Evolutionary conservation across 2,888 invertebrate genomes (phyloP), one percentile per base, ranked within the genome.

Genomic region (Lithosia quadra): DNA sequence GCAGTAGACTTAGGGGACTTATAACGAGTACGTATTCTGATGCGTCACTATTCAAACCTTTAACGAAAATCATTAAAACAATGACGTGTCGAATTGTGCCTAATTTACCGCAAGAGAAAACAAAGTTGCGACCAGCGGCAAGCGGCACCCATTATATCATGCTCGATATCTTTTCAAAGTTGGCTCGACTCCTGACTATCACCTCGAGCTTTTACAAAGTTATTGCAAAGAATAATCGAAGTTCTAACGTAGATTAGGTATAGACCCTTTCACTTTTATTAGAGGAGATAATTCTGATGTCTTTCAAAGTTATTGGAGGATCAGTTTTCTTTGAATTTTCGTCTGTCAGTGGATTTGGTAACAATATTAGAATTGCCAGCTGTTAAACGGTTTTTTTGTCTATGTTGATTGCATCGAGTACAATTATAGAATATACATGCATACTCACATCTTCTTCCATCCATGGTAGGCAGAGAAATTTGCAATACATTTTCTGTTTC

Each of bases 81-180:
- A 70, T 79, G 78, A 78, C 75, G 24, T 64, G 55, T 34, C 67
- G 63, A 66, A 66, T 66, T 73, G 65, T 65, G 71, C 75, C 71
- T 75, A 79, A 78, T 79, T 79, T 78, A 78, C 78, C 75, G 75
- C 71, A 64, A 71, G 72, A 69, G 68, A 62, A 75, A 70, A 73
- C 75, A 66, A 78, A 79, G 67, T 78, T 73, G 49, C 57, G 61
- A 69, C 61, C 69, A 36, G 65, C 9, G 18, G 39, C 73, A 73
- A 36, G 65, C 9, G 18, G 39, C 73, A 73, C 73, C 67, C 66
- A 77, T 75, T 79, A 73, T 77, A 63, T 75, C 49, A 72, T 60
- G 68, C 61, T 33, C 71, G 71, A 79, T 77, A 75, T 78, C 75
- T 75, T 78, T 75, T 72, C 7, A 66, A 79, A 75, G 79, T 77